Conservation (phyloP, 2,113 vertebrate genomes). For the Montifringilla adamsi region DNA sequence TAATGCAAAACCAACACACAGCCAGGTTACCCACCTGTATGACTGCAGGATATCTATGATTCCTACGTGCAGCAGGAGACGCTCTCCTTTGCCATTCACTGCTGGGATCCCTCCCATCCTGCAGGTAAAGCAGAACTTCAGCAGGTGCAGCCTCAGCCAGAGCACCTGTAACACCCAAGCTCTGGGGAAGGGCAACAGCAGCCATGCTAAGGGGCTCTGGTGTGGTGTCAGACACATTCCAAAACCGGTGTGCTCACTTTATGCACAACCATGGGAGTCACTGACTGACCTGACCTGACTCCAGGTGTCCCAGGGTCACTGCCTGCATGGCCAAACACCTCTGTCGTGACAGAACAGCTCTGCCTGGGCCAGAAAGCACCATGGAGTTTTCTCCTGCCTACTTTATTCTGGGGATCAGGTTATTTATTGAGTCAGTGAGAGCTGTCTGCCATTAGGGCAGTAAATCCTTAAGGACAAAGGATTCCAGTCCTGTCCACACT, state of each 20-base stretch:
- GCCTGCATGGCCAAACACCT: background rate
- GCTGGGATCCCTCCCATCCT: conserved; percentile 98
- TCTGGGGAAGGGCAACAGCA: background rate
- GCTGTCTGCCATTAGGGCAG: background rate
- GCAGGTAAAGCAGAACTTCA: background rate
- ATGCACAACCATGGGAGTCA: background rate
- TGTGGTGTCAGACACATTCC: background rate
- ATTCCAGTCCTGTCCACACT: background rate
- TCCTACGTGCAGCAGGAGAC: conserved; percentile 90
- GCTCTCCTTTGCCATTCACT: conserved; percentile 90
- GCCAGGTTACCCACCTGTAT: conserved; percentile 81
- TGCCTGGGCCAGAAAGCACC: background rate
- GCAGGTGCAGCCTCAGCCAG: background rate
- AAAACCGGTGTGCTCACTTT: accelerated
- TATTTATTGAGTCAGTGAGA: accelerated
- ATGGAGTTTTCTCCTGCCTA: background rate
- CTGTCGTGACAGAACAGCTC: background rate
- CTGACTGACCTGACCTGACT: background rate
- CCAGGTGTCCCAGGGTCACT: too few relatives aligned
- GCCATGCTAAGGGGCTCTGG: background rate
- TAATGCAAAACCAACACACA: background rate
- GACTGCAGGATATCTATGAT: conserved; percentile 97
- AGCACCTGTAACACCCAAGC: background rate
- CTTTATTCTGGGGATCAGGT: background rate
- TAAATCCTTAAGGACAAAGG: background rate